phyloP scores from a whole-genome alignment of 1,140 invertebrate species.

The Drosophila nasuta region DNA sequence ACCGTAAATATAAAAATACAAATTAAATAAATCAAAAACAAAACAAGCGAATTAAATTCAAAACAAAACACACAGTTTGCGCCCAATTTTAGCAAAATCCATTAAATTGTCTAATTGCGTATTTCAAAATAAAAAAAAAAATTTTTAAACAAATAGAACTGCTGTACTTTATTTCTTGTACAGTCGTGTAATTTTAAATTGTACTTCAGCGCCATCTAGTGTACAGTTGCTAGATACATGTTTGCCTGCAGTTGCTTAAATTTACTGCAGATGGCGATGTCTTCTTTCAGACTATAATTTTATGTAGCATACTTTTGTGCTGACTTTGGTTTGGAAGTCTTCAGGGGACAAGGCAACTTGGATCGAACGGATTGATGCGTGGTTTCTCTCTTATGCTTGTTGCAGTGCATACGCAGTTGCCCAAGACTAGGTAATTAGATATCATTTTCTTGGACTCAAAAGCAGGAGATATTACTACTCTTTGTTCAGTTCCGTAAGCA shows the following conservation, averaged over 20 bases:
- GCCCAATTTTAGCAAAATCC: slow-evolving; percentile 73
- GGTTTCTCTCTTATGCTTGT: too few relatives aligned
- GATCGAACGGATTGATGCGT: too few relatives aligned
- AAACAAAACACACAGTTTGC: slow-evolving; percentile 54
- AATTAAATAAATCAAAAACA: background rate
- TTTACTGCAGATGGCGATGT: background rate
- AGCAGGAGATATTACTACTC: too few relatives aligned
- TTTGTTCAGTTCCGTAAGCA: too few relatives aligned
- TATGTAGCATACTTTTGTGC: slow-evolving; percentile 7
- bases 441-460: too few relatives aligned
- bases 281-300: background rate
- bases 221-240: background rate
- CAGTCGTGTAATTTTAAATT: too few relatives aligned
- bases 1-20: slow-evolving; percentile 29
- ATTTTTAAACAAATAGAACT: slow-evolving; percentile 13
- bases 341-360: too few relatives aligned
- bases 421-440: too few relatives aligned
- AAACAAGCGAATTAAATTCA: slow-evolving; percentile 11
- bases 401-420: too few relatives aligned
- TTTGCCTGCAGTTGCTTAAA: background rate
- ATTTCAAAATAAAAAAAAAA: slow-evolving; percentile 76
- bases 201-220: slow-evolving; percentile 8
- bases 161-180: slow-evolving; percentile 8
- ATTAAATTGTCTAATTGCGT: slow-evolving; percentile 80
- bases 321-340: too few relatives aligned